Percentiles rank a stretch among this genome's conserved stretches.
phyloP scores from a whole-genome alignment of 1,140 invertebrate genomes.

The Propsilocerus akamusi region DNA sequence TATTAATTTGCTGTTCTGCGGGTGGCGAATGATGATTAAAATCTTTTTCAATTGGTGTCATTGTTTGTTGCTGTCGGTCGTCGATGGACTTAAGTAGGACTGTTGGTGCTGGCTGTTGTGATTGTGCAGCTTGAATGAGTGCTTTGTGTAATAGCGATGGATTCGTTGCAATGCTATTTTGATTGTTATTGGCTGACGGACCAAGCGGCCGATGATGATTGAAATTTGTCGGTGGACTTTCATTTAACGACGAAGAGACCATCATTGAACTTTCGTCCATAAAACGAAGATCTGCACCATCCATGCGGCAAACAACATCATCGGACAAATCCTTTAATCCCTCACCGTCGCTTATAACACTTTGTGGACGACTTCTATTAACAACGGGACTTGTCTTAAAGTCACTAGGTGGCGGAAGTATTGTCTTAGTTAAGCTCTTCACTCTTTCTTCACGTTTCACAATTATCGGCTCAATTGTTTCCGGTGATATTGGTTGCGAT shows the following conservation, averaged over 20 bases:
- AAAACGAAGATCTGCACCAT: slow-evolving; percentile 61
- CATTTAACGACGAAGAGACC: slow-evolving; percentile 46
- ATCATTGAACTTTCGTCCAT: slow-evolving; percentile 84
- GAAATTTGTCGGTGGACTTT: slow-evolving; percentile 51
- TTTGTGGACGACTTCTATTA: slow-evolving; percentile 36
- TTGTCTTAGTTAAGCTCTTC: slow-evolving; percentile 35
- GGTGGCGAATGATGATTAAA: slow-evolving; percentile 8
- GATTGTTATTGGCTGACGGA: slow-evolving; percentile 20
- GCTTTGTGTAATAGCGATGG: slow-evolving; percentile 46
- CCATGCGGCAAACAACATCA: slow-evolving; percentile 55
- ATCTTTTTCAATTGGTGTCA: neutral
- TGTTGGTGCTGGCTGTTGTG: slow-evolving; percentile 10
- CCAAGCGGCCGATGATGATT: slow-evolving; percentile 29
- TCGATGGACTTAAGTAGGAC: slow-evolving; percentile 17
- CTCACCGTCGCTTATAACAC: slow-evolving; percentile 19
- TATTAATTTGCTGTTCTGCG: slow-evolving; percentile 31
- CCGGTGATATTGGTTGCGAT: slow-evolving; percentile 17
- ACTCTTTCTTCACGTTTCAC: slow-evolving; percentile 27
- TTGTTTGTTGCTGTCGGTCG: slow-evolving; percentile 8
- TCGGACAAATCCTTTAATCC: slow-evolving; percentile 33
- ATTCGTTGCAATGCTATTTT: slow-evolving; percentile 15
- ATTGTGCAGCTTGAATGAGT: slow-evolving; percentile 38
- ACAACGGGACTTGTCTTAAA: slow-evolving; percentile 45
- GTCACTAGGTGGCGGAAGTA: slow-evolving; percentile 53
- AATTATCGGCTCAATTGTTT: slow-evolving; percentile 21